Percentiles rank a stretch among this genome's conserved stretches.
phyloP scores from a whole-genome alignment of 2,888 invertebrate genomes.

The Sinodicranocentrus sp. region DNA sequence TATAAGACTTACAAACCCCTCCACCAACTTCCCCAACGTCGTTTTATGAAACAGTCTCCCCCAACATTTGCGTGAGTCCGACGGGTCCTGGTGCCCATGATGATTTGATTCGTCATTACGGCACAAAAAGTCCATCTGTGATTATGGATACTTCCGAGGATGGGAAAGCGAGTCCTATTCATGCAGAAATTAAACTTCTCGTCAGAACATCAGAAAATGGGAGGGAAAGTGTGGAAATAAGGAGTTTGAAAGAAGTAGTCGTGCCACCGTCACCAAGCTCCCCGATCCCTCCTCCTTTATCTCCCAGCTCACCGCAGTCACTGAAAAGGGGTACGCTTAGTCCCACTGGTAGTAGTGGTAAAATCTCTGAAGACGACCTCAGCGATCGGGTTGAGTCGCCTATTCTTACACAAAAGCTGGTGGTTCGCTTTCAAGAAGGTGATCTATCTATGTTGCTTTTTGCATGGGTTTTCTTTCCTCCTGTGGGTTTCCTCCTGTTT shows the following conservation, averaged over 20 bases:
- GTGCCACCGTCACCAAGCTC: constrained; percentile 71
- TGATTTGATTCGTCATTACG: constrained; percentile 44
- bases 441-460: constrained; percentile 25
- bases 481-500: constrained; percentile 14
- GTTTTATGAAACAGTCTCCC: constrained; percentile 60
- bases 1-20: constrained; percentile 44
- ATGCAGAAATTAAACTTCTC: constrained; percentile 81
- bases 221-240: constrained; percentile 80
- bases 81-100: constrained; percentile 43
- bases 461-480: constrained; percentile 3
- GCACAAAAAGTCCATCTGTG: constrained; percentile 64
- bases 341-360: constrained; percentile 77
- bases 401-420: constrained; percentile 75
- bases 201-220: constrained; percentile 80
- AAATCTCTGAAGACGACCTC: constrained; percentile 75
- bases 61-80: constrained; percentile 48
- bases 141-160: constrained; percentile 52
- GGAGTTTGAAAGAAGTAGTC: constrained; percentile 79
- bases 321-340: constrained; percentile 42
- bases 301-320: constrained; percentile 64
- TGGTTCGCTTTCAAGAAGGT: constrained; percentile 76
- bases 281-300: constrained; percentile 28
- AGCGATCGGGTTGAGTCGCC: constrained; percentile 73
- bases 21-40: constrained; percentile 60
- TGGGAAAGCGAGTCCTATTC: constrained; percentile 76